phyloP scores from a whole-genome alignment of 2,888 invertebrate species.

The Drosophila macrospina region DNA sequence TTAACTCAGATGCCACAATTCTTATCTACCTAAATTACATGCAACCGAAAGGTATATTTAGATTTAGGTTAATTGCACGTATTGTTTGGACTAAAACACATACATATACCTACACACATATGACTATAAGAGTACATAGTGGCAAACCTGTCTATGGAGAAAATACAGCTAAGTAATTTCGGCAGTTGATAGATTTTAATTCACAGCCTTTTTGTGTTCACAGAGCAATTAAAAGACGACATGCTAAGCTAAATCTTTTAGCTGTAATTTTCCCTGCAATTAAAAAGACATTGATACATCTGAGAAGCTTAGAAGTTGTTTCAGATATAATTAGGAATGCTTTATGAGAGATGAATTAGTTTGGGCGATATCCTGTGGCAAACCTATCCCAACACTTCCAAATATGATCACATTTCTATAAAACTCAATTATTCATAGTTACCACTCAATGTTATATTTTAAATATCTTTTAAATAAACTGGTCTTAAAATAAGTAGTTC shows the following conservation, averaged over 20 bases:
- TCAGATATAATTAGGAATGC: background rate
- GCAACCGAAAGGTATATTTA: constrained; percentile 45
- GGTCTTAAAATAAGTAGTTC: too few species aligned
- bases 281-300: background rate
- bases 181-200: constrained; percentile 17
- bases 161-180: constrained; percentile 13
- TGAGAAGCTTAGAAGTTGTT: background rate
- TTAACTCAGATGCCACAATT: constrained; percentile 22
- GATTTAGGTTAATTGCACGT: constrained; percentile 66
- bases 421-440: too few species aligned
- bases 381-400: too few species aligned
- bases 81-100: constrained; percentile 36
- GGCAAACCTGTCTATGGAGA: constrained; percentile 1
- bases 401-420: too few species aligned
- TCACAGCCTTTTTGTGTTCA: constrained; percentile 2
- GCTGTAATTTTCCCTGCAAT: constrained; percentile 1
- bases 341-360: background rate
- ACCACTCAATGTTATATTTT: too few species aligned
- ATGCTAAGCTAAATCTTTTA: constrained; percentile 1
- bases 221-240: constrained; percentile 19
- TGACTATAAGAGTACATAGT: background rate
- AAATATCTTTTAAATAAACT: too few species aligned
- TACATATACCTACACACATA: background rate
- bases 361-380: too few species aligned
- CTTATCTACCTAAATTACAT: constrained; percentile 46